Percentiles rank a stretch among this genome's conserved stretches.
These are phyloP conservation scores for Myotis planiceps DNA, from an alignment of 2,797 vertebrate genomes.

Conservation along the genomic window DNA sequence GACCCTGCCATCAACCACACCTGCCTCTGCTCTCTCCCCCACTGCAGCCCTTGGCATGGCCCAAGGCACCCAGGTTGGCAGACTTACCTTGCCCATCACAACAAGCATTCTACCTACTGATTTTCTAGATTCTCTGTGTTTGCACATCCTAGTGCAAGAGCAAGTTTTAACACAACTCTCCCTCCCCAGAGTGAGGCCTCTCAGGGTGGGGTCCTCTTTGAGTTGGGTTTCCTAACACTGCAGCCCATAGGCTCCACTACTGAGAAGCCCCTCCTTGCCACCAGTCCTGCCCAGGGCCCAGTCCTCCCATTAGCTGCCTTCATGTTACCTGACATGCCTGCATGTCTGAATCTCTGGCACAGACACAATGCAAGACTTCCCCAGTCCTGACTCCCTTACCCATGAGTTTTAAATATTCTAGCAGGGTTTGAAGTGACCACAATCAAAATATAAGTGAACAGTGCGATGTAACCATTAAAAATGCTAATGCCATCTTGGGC, in stretches of 20 bases:
- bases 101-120: background rate
- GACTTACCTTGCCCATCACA: background rate
- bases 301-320: background rate
- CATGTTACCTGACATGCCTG: background rate
- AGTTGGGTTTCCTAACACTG: background rate
- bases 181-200: background rate
- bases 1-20: accelerated
- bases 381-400: background rate
- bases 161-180: background rate
- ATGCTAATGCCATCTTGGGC: background rate
- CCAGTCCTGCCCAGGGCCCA: background rate
- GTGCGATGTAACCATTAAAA: background rate
- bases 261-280: accelerated
- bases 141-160: no score
- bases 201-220: accelerated
- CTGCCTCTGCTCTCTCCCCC: background rate
- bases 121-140: background rate
- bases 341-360: background rate
- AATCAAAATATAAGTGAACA: background rate
- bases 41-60: accelerated
- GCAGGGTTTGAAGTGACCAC: background rate
- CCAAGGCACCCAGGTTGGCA: accelerated
- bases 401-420: background rate
- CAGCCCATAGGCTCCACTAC: background rate
- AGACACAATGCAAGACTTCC: background rate